Conservation (phyloP, 2,113 vertebrate species). For the Miniopterus natalensis region DNA sequence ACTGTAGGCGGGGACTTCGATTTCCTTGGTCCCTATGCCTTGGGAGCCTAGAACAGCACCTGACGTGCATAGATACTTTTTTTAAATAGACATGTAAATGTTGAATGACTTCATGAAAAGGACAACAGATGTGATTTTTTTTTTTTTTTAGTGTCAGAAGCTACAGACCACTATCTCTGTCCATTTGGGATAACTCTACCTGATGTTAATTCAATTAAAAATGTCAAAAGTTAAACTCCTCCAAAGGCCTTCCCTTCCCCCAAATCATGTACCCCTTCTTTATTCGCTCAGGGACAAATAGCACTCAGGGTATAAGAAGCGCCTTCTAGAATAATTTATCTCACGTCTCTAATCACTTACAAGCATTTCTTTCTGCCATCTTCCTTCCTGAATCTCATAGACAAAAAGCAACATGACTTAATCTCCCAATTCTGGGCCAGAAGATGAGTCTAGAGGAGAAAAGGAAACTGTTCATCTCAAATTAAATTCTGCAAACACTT, state of each 20-base stretch:
- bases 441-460: background rate
- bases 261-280: background rate
- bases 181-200: background rate
- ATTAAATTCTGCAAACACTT: background rate
- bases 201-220: slow-evolving; percentile 30
- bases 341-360: background rate
- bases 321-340: background rate
- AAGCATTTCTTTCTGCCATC: background rate
- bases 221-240: background rate
- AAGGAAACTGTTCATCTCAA: background rate
- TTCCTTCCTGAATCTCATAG: background rate
- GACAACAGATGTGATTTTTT: background rate
- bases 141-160: background rate
- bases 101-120: background rate
- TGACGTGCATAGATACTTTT: accelerated
- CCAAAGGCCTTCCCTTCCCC: background rate
- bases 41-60: background rate
- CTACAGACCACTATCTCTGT: background rate
- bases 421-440: background rate
- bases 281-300: background rate
- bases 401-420: background rate
- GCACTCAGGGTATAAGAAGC: background rate
- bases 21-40: background rate
- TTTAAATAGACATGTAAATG: background rate
- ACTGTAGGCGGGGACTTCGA: background rate